phyloP scores from a whole-genome alignment of 2,797 vertebrate species.

The Sphaeramia orbicularis region DNA sequence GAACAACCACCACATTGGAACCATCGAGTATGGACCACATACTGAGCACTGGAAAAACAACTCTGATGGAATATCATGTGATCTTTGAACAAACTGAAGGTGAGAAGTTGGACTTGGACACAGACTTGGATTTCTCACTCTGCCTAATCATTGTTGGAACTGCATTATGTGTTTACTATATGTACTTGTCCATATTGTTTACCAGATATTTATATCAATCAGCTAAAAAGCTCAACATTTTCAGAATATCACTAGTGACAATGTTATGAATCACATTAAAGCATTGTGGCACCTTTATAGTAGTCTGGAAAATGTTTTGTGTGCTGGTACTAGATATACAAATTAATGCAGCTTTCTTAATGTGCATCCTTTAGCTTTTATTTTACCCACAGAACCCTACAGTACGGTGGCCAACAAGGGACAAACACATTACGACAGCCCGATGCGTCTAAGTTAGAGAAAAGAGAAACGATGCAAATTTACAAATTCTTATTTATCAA shows the following conservation, averaged over 20 bases:
- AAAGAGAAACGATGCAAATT: too few species aligned
- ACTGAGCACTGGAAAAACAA: conserved; percentile 48
- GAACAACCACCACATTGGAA: conserved; percentile 60
- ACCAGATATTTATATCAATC: conserved; percentile 81
- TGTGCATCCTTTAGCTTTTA: conserved; percentile 46
- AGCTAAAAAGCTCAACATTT: conserved; percentile 75
- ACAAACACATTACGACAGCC: too few species aligned
- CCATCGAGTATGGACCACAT: conserved; percentile 61
- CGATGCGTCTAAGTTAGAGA: too few species aligned
- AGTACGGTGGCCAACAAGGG: too few species aligned
- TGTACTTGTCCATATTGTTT: conserved; percentile 80
- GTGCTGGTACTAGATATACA: conserved; percentile 48
- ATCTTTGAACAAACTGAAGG: conserved; percentile 48
- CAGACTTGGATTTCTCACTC: conserved; percentile 64
- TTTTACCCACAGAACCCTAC: conserved; percentile 42
- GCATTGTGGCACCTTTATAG: conserved; percentile 79
- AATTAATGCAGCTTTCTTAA: conserved; percentile 38
- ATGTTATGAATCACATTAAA: conserved; percentile 81
- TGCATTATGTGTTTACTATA: conserved; percentile 77
- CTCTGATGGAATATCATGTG: conserved; percentile 51
- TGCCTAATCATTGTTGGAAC: conserved; percentile 73
- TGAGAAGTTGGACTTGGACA: conserved; percentile 67
- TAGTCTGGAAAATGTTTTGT: conserved; percentile 72
- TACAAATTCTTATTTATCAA: too few species aligned
- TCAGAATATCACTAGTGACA: conserved; percentile 74